phyloP scores from a whole-genome alignment of 92 coral and sea anemone genomes.

The Palythoa caribaeorum region DNA sequence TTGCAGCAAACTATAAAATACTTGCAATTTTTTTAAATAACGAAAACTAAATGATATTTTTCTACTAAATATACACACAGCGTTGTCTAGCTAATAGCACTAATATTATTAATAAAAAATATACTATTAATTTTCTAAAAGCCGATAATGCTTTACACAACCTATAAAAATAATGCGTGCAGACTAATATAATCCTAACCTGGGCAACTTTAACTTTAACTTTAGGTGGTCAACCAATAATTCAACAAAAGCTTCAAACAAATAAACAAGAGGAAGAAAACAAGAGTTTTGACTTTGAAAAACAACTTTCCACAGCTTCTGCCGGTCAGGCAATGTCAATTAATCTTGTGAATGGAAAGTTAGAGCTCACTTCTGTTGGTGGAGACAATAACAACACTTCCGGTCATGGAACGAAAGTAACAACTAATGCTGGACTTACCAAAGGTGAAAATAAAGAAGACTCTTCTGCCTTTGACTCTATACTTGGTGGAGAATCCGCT shows the following conservation, averaged over 20 bases:
- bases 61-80: no score
- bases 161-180: neutral
- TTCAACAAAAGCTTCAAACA: neutral
- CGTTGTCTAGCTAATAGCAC: neutral
- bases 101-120: neutral
- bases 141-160: neutral
- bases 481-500: constrained; percentile 60
- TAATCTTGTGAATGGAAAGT: constrained; percentile 88
- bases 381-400: constrained; percentile 38
- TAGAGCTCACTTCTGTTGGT: constrained; percentile 83
- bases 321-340: constrained; percentile 98
- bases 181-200: neutral
- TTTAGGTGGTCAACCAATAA: constrained; percentile 30
- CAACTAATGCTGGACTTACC: neutral
- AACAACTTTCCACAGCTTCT: constrained; percentile 80
- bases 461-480: constrained; percentile 64
- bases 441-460: constrained; percentile 23
- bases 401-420: constrained; percentile 8
- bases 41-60: no score
- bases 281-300: constrained; percentile 58
- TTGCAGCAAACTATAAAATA: no score
- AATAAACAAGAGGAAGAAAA: constrained; percentile 25
- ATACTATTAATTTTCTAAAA: neutral
- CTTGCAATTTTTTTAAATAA: no score
- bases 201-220: neutral